Base-by-base conservation (phyloP, 92 coral and sea anemone genomes). In the Phenganax marumi region DNA sequence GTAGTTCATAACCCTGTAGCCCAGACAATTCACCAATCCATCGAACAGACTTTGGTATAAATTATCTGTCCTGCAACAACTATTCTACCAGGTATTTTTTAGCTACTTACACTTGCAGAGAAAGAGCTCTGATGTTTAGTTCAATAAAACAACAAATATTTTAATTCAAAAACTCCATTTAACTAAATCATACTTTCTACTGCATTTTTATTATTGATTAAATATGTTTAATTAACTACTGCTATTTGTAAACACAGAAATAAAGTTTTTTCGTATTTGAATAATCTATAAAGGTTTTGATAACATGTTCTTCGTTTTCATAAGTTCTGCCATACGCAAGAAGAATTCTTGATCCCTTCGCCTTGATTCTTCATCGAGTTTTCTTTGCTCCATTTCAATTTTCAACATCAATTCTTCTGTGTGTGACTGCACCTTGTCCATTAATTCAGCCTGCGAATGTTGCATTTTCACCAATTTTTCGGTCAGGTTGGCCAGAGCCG, bases 321-420 rank as follows among this genome's bases (percentile, higher is more conserved):
- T 24, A 19, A 87, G 74, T 61, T 87, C n/a, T n/a, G n/a, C n/a
- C n/a, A n/a, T n/a, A n/a, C n/a, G n/a, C n/a, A n/a, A n/a, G n/a
- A n/a, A n/a, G n/a, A n/a, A n/a, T n/a, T n/a, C n/a, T n/a, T n/a
- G n/a, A n/a, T n/a, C n/a, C n/a, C n/a, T n/a, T n/a, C 57, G 48
- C 33, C 81, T 55, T 47, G 81, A 46, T 22, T 87, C 88, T 70
- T 87, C 90, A 53, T 87, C 90, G 6, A 77, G 24, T 74, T 79
- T 83, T 9, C 90, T 58, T 77, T 87, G 90, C 64, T 87, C 82
- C n/a, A n/a, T n/a, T n/a, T n/a, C n/a, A n/a, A n/a, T n/a, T n/a
- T n/a, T n/a, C n/a, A n/a, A n/a, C n/a, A 87, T 43, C 12, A 87
- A 80, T 23, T 84, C 88, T 60, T 87, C 90, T 43, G 84, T 46